These are phyloP conservation scores for Yponomeuta plumbellus DNA, from an alignment of 2,888 invertebrate genomes.

Conservation along the genomic window DNA sequence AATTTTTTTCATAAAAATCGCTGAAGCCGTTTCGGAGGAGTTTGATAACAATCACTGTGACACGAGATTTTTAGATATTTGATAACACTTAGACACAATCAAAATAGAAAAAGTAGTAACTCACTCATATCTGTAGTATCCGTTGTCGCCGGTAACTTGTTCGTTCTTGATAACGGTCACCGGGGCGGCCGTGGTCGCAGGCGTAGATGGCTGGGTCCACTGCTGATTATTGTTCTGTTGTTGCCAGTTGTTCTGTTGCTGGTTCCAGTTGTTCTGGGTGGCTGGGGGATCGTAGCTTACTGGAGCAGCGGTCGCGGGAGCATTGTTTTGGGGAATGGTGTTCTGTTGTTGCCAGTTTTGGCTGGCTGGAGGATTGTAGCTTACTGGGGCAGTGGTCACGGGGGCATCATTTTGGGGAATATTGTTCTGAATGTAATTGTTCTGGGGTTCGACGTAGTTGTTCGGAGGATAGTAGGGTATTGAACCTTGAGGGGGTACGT, in stretches of 20 bases:
- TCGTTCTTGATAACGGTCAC: slow-evolving; percentile 66
- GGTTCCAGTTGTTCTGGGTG: slow-evolving; percentile 18
- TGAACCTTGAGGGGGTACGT: slow-evolving; percentile 26
- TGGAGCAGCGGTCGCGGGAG: slow-evolving; percentile 23
- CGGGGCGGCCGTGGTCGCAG: slow-evolving; percentile 45
- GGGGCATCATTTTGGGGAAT: background rate
- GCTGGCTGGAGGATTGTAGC: slow-evolving; percentile 28
- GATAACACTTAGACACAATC: no score
- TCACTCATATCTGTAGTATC: slow-evolving; percentile 74
- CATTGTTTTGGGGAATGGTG: background rate
- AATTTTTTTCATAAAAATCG: no score
- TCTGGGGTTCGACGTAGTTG: slow-evolving; percentile 23
- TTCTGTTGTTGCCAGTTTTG: slow-evolving; percentile 14
- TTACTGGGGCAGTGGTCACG: slow-evolving; percentile 26
- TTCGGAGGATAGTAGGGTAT: slow-evolving; percentile 27
- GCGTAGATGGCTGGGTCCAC: slow-evolving; percentile 25
- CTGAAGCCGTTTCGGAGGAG: no score
- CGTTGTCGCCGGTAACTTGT: slow-evolving; percentile 59
- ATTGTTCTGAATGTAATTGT: slow-evolving; percentile 23
- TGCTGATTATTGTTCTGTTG: slow-evolving; percentile 17
- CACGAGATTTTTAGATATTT: no score
- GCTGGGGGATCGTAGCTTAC: slow-evolving; percentile 29
- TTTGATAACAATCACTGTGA: no score
- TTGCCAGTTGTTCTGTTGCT: slow-evolving; percentile 17
- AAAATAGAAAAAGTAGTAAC: slow-evolving; percentile 33